phyloP scores from a whole-genome alignment of 30 jellyfish, hydroid and myxozoan genomes.

The Pelagia noctiluca region DNA sequence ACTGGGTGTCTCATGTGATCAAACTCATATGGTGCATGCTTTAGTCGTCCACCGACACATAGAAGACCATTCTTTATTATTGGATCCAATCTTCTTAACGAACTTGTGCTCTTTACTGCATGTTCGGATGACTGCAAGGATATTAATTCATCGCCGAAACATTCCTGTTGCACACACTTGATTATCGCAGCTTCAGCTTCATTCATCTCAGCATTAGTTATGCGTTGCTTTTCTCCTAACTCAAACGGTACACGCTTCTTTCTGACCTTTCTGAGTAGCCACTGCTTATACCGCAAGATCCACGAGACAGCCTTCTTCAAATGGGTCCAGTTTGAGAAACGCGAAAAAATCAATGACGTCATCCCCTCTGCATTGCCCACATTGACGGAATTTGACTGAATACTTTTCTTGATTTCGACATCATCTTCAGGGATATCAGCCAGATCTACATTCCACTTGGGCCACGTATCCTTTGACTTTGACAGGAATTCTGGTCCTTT shows the following conservation, averaged over 20 bases:
- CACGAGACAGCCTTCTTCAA: constrained; percentile 25
- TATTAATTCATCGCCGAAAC: constrained; percentile 32
- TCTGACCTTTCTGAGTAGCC: not conserved
- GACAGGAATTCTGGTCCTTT: constrained; percentile 60
- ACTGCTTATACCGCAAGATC: constrained; percentile 21
- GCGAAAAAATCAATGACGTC: not conserved
- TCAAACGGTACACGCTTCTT: not conserved
- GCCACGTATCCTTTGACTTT: constrained; percentile 29
- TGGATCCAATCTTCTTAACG: constrained; percentile 33
- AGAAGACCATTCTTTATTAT: constrained; percentile 28
- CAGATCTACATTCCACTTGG: not conserved
- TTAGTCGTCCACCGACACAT: constrained; percentile 73
- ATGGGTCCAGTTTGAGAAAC: constrained; percentile 9
- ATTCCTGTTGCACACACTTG: constrained; percentile 36
- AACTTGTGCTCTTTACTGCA: constrained; percentile 2
- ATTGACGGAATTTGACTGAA: not conserved
- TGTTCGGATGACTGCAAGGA: not conserved
- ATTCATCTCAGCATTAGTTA: constrained; percentile 7
- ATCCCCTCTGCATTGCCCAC: not conserved
- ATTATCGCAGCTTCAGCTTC: constrained; percentile 44
- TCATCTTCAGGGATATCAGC: not conserved
- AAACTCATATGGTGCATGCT: constrained; percentile 16
- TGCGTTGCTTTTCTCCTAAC: not conserved
- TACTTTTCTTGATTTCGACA: not conserved
- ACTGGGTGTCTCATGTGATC: constrained; percentile 48